Evolutionary conservation across 1,140 invertebrate species (phyloP).

Genomic region (Drosophila kanapiae): DNA sequence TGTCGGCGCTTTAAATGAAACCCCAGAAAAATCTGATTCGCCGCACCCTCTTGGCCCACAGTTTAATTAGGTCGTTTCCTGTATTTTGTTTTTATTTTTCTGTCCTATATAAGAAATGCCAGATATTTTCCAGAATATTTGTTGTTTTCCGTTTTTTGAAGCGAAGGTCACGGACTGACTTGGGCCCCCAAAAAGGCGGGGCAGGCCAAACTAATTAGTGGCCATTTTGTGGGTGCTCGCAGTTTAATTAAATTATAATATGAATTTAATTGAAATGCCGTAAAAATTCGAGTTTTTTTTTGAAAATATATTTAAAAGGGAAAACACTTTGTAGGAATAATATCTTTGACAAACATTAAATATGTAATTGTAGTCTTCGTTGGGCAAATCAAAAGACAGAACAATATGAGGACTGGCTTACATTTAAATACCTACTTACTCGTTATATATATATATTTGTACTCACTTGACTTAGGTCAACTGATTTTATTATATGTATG

Average conservation of each 20-base stretch:
- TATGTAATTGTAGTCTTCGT: background rate
- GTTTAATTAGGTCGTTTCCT: conserved; percentile 71
- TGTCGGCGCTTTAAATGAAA: conserved; percentile 69
- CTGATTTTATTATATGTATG: background rate
- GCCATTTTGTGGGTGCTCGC: conserved; percentile 69
- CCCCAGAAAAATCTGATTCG: conserved; percentile 29
- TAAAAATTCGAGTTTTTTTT: background rate
- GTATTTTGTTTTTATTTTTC: conserved; percentile 28
- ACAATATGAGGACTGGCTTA: background rate
- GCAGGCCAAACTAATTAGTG: conserved; percentile 74
- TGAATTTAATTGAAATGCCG: conserved; percentile 67
- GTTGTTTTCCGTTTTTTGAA: conserved; percentile 14
- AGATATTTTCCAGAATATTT: too few species aligned
- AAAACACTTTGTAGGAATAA: too few species aligned
- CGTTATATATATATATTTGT: background rate
- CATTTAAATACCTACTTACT: background rate
- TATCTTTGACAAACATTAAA: too few species aligned
- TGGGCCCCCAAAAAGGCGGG: conserved; percentile 11
- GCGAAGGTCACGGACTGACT: conserved; percentile 55
- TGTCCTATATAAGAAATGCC: conserved; percentile 51
- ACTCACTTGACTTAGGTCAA: background rate
- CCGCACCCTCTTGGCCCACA: conserved; percentile 40
- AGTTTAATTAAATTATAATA: conserved; percentile 78
- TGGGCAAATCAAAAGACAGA: background rate
- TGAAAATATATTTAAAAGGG: background rate